Conservation (phyloP, 2,113 vertebrate genomes). For the Tricholaema leucomelas region DNA sequence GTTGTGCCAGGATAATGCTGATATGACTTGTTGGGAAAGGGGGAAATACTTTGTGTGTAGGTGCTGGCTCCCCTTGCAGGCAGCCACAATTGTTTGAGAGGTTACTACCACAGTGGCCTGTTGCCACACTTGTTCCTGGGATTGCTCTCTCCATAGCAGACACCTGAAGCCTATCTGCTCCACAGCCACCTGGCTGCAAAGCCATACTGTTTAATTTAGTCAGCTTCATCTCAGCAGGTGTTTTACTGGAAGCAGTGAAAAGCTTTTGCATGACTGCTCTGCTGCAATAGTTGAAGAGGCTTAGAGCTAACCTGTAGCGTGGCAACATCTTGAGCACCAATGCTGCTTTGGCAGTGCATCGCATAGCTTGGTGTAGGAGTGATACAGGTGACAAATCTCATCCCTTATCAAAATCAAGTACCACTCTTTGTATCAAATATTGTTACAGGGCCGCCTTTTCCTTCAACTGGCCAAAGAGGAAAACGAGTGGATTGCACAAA, state of each 20-base stretch:
- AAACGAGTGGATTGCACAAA: not conserved
- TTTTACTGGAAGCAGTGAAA: not conserved
- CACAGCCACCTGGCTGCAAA: not conserved
- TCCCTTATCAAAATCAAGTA: not conserved
- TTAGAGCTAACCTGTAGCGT: not conserved
- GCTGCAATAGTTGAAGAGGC: not conserved
- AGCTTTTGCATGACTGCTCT: not conserved
- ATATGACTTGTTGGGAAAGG: not conserved
- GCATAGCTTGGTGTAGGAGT: not conserved
- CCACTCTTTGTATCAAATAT: not conserved
- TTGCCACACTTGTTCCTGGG: not conserved
- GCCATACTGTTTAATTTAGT: fast-evolving
- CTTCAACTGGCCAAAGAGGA: not conserved
- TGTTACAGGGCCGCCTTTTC: not conserved
- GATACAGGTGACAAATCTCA: not conserved
- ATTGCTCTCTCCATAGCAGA: not conserved
- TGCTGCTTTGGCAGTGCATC: not conserved
- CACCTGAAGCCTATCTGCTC: not conserved
- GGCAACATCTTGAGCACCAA: fast-evolving
- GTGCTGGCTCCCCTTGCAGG: not conserved
- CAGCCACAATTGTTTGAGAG: slow-evolving; percentile 3
- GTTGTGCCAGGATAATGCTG: not conserved
- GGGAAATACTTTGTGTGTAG: not conserved
- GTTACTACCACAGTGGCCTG: not conserved
- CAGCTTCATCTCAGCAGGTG: not conserved